Evolutionary conservation across 2,113 vertebrate species (phyloP).

Genomic region (Anseranas semipalmata): DNA sequence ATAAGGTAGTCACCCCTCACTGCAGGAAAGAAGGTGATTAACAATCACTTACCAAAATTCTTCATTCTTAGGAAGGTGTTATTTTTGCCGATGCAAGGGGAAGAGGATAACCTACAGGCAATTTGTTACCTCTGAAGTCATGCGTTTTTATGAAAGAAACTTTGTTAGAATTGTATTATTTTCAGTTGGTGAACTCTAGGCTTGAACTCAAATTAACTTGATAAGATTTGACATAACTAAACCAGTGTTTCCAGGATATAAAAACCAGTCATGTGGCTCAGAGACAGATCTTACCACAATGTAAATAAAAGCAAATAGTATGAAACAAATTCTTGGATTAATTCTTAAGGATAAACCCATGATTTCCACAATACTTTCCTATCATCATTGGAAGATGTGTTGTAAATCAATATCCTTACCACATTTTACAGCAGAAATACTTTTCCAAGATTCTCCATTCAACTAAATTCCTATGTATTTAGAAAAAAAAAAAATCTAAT

Average conservation of each 20-base stretch:
- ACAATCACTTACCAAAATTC: background rate
- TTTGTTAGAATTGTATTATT: background rate
- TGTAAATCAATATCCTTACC: background rate
- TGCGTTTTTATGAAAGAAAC: background rate
- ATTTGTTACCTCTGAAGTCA: background rate
- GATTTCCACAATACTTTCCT: background rate
- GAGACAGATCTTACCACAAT: background rate
- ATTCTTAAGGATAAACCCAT: background rate
- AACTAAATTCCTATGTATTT: too few relatives aligned
- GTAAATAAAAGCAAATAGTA: background rate
- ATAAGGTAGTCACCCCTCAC: background rate
- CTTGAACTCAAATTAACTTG: background rate
- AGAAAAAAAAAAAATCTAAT: background rate
- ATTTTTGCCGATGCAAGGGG: background rate
- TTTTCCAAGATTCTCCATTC: background rate
- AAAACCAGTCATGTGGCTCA: background rate
- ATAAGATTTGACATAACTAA: background rate
- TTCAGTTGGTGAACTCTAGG: background rate
- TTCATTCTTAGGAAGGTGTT: background rate
- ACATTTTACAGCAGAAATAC: background rate
- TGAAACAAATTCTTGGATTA: background rate
- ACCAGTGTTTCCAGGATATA: background rate
- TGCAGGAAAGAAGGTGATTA: background rate
- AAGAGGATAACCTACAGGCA: background rate
- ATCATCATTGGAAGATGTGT: background rate